Conservation (phyloP, 2,888 invertebrate species). For the Rhamphomyia laevipes region DNA sequence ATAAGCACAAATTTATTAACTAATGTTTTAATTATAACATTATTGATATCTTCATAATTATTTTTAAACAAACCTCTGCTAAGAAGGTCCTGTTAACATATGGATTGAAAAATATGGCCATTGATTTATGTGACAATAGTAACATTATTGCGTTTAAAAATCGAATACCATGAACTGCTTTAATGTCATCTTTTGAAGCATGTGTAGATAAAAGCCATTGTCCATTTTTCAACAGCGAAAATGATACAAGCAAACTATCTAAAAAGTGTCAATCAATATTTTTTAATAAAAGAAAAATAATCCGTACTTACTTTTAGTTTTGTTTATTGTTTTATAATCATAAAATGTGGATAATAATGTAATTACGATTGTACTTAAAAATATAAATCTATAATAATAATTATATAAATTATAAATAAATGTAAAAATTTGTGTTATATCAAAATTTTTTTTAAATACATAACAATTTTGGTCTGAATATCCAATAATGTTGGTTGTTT, state of each 20-base stretch:
- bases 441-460: conserved; percentile 26
- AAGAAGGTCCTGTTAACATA: conserved; percentile 53
- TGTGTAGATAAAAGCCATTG: conserved; percentile 42
- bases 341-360: conserved; percentile 31
- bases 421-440: neutral
- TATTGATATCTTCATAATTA: neutral
- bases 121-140: conserved; percentile 54
- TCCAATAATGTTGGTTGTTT: conserved; percentile 35
- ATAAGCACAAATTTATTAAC: neutral
- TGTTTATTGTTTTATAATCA: conserved; percentile 23
- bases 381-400: conserved; percentile 25
- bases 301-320: conserved; percentile 2
- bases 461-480: conserved; percentile 39
- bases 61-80: conserved; percentile 43
- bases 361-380: conserved; percentile 20
- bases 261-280: conserved; percentile 12
- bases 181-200: conserved; percentile 44
- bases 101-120: conserved; percentile 56
- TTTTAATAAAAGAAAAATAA: neutral
- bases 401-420: neutral
- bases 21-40: neutral
- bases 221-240: conserved; percentile 51
- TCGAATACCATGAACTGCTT: conserved; percentile 53
- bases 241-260: conserved; percentile 45
- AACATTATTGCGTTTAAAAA: conserved; percentile 52